Percentiles rank a stretch among this genome's conserved stretches.
These are phyloP conservation scores for Macquaria ambigua DNA, from an alignment of 2,113 vertebrate genomes.

Conservation along the genomic window DNA sequence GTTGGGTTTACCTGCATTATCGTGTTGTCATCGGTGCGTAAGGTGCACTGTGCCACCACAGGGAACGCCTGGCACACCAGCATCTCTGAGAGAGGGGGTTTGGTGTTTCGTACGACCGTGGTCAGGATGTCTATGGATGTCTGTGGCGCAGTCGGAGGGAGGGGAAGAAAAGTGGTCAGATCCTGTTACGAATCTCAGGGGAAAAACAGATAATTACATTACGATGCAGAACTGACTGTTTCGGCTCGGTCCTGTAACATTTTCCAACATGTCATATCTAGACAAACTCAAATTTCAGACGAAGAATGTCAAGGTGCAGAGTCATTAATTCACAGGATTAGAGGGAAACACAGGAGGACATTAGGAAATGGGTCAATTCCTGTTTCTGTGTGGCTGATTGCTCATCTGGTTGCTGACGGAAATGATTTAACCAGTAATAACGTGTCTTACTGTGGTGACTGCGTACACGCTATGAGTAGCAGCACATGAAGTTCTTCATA, in stretches of 20 bases:
- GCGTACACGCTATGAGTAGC: too few species aligned
- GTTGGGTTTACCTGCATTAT: conserved; percentile 92
- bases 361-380: not conserved
- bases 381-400: not conserved
- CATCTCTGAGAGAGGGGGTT: conserved; percentile 94
- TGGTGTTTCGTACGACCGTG: conserved; percentile 96
- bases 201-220: not conserved
- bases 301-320: not conserved
- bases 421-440: not conserved
- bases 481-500: not conserved
- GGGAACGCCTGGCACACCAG: conserved; percentile 97
- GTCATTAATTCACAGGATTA: not conserved
- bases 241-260: not conserved
- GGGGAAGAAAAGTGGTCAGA: not conserved
- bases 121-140: conserved; percentile 97
- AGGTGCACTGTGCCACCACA: conserved; percentile 95
- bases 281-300: not conserved
- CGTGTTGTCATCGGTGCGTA: conserved; percentile 96
- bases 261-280: not conserved
- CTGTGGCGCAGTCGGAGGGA: conserved; percentile 75
- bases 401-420: not conserved
- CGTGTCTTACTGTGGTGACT: too few species aligned
- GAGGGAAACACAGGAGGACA: not conserved
- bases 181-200: not conserved
- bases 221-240: not conserved